Percentiles rank a stretch among this genome's conserved stretches.
These are phyloP conservation scores for Halichoerus grypus DNA, from an alignment of 2,113 vertebrate species.

Conservation along the genomic window DNA sequence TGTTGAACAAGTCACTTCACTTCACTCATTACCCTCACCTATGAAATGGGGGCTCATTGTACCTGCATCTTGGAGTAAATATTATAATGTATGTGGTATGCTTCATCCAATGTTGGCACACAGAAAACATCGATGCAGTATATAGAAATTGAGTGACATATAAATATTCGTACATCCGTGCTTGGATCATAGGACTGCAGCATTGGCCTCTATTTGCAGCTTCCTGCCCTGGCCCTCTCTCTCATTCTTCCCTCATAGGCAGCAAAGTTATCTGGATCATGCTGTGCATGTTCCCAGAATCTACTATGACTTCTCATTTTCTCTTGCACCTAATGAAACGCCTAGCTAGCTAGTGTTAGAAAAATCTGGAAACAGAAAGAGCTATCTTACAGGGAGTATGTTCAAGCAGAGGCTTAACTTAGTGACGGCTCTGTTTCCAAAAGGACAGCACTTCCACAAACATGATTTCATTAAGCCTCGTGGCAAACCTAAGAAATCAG, in stretches of 20 bases:
- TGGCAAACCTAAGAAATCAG: background rate
- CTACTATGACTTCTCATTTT: background rate
- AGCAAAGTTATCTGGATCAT: background rate
- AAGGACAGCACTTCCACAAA: background rate
- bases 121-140: background rate
- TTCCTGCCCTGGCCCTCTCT: background rate
- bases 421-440: background rate
- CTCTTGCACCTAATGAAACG: background rate
- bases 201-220: background rate
- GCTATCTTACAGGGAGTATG: background rate
- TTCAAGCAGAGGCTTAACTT: background rate
- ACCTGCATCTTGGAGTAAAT: background rate
- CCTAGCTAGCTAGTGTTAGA: background rate
- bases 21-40: background rate
- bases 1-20: background rate
- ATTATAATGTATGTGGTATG: accelerated
- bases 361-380: background rate
- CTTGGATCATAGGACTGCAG: background rate
- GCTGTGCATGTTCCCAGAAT: background rate
- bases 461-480: background rate
- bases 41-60: background rate
- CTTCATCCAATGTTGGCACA: background rate
- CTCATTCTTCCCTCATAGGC: accelerated
- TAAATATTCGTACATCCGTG: accelerated
- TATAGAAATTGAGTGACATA: accelerated